Evolutionary conservation across 2,113 vertebrate genomes (phyloP).

Genomic region (Corydoras maculifer): DNA sequence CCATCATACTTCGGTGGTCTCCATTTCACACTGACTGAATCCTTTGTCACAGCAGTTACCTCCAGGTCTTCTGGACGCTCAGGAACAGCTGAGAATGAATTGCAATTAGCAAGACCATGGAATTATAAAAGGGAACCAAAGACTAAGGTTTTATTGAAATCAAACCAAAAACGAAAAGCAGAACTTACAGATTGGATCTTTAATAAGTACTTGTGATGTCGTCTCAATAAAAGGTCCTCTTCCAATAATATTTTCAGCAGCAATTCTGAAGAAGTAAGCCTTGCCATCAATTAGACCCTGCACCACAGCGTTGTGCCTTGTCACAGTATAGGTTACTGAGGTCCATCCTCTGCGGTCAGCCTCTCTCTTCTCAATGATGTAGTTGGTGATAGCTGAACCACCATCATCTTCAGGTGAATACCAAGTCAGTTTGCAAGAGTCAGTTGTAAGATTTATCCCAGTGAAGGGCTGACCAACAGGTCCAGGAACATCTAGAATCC

Average conservation of each 20-base stretch:
- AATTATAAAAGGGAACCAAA: neutral
- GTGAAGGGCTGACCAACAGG: constrained; percentile 86
- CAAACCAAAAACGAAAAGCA: neutral
- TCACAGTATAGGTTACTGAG: constrained; percentile 89
- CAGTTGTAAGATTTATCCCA: constrained; percentile 85
- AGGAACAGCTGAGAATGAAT: constrained; percentile 73
- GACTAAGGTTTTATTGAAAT: neutral
- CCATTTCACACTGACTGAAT: constrained; percentile 84
- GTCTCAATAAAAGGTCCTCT: constrained; percentile 92
- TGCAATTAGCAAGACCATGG: neutral
- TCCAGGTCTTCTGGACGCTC: constrained; percentile 92
- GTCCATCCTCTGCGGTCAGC: constrained; percentile 92
- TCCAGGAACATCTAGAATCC: constrained; percentile 83
- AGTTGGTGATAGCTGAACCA: constrained; percentile 93
- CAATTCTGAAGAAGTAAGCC: constrained; percentile 94
- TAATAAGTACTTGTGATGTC: constrained; percentile 76
- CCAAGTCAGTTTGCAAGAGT: constrained; percentile 96
- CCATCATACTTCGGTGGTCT: constrained; percentile 96
- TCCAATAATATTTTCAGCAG: constrained; percentile 95
- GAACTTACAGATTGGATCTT: constrained; percentile 87
- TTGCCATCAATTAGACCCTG: constrained; percentile 87
- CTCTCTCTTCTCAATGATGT: constrained; percentile 92
- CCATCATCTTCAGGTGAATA: constrained; percentile 93
- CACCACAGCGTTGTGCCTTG: constrained; percentile 89
- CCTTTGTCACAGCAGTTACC: constrained; percentile 83